phyloP scores from a whole-genome alignment of 2,797 vertebrate genomes.

The Malacoraja senta region DNA sequence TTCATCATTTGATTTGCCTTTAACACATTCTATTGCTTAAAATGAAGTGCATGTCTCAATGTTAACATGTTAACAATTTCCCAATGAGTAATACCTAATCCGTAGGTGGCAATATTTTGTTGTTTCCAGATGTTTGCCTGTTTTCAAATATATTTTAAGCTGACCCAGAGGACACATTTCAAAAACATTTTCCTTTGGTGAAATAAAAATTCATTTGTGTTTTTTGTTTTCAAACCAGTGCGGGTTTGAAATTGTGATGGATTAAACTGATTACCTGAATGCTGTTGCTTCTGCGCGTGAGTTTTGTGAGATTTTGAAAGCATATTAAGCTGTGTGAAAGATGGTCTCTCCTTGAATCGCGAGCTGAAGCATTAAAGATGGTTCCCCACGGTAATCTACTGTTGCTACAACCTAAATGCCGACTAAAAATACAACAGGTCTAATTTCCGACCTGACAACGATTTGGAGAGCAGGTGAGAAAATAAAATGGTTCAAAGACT shows the following conservation, averaged over 20 bases:
- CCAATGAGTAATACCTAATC: background rate
- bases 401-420: background rate
- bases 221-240: background rate
- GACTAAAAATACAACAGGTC: background rate
- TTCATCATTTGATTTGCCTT: background rate
- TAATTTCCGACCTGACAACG: background rate
- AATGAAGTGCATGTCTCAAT: background rate
- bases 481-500: background rate
- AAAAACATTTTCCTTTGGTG: background rate
- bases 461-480: background rate
- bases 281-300: background rate
- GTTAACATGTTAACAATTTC: background rate
- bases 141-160: background rate
- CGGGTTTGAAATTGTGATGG: background rate
- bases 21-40: background rate
- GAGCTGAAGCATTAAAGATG: background rate
- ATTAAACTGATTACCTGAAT: background rate
- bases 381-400: background rate
- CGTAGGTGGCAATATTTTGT: background rate
- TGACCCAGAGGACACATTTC: background rate
- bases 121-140: background rate
- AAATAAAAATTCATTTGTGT: background rate
- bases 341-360: background rate
- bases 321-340: background rate
- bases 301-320: background rate